Evolutionary conservation across 1,140 invertebrate genomes (phyloP), one percentile per base, ranked within the genome.

Genomic region (Antheraea mylitta): DNA sequence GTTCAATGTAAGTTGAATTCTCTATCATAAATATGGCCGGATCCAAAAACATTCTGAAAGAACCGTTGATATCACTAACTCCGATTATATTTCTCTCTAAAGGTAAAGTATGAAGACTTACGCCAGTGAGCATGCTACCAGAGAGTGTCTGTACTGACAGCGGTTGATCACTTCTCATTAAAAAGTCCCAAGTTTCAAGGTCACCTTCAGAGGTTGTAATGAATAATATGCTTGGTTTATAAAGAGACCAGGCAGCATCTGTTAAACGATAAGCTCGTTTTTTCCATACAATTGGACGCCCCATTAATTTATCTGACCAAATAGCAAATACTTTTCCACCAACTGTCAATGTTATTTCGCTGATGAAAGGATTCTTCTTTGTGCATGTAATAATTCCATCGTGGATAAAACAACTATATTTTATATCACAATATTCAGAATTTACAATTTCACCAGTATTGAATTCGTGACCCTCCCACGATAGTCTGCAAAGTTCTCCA

Each of bases 381-480:
- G 93, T 79, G 30, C 93, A 85, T 0, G 92, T 90, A 16, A 96
- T 81, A 3, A 95, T 94, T 0, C 96, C 96, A 77, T 96, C 95
- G 76, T 96, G 96, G 64, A 95, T 93, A 69, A 79, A 86, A 72
- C 92, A 92, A 69, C 86, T 78, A 76, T 85, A 92, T 37, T 86
- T 67, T 81, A 93, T 90, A 69, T 88, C 89, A 42, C 84, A 87
- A 60, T 84, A 85, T 84, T 95, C 94, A 7, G 86, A 92, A 76
- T 94, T 94, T 0, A 94, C 89, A 13, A 83, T 74, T 72, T 93
- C 87, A 0, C 94, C 94, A 0, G 93, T 93, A 70, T 93, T 92
- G 65, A 94, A 94, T 45, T 95, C 93, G 74, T 93, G 94, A 13
- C 95, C 95, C 71, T 94, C 93, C 94, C 94, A 95, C 3, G 90